Base-by-base conservation (phyloP, 1,140 invertebrate species). In the Leptinotarsa undecemlineata region DNA sequence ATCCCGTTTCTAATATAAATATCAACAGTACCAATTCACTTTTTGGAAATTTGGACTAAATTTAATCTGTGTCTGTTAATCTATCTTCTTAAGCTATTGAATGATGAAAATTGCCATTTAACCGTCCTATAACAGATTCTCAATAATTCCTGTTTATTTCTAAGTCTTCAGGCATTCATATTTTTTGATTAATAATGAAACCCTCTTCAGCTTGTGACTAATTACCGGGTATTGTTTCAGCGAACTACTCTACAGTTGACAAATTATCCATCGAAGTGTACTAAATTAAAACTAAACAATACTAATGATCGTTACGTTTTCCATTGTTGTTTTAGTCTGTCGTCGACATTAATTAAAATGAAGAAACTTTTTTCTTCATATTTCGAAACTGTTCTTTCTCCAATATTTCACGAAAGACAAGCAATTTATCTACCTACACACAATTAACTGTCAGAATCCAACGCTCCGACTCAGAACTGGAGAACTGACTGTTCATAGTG, bases 271-370 rank as follows among this genome's bases (percentile, higher is more conserved):
- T 19, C 51, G 17, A 57, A 57, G n/a, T 57, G 51, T 3, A 57
- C 51, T 57, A 57, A 57, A 57, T 57, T 57, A 57, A 57, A 57
- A 57, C 51, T 57, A 57, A 57, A 57, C 51, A 57, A 57, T 17
- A 57, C 51, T 57, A 57, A 57, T 57, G 15, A 57, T 57, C 51
- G n/a, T 15, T 57, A 6, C 51, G 51, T 19, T 57, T 57, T 57
- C 51, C 14, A 57, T 57, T 57, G 51, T 57, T 57, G 51, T 14
- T 57, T 57, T 14, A 57, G 51, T 57, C 51, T 57, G 51, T 57
- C 51, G 51, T 57, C 51, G 51, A 17, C 51, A 57, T 57, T 57
- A 57, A 57, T 57, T 57, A 57, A 19, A 19, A 57, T 15, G 4
- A 19, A 57, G 51, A 57, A 19, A 57, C 17, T 26, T n/a, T 17